Percentiles rank a stretch among this genome's conserved stretches.
phyloP scores from a whole-genome alignment of 92 coral and sea anemone species.

The Umimayanthus chanpuru region DNA sequence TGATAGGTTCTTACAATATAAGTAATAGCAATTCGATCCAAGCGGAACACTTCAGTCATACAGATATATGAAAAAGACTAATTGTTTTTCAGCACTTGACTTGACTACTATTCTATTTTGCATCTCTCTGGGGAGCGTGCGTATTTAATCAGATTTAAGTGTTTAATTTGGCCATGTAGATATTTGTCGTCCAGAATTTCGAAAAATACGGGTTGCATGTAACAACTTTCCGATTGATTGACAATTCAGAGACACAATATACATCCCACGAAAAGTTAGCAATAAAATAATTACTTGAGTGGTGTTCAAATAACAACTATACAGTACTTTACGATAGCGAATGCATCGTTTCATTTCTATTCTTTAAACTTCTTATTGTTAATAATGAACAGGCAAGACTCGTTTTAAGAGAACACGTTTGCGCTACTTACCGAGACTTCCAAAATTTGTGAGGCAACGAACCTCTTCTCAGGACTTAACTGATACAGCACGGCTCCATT shows the following conservation, averaged over 20 bases:
- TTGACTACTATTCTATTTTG: not conserved
- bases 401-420: not conserved
- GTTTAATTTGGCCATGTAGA: not conserved
- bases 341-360: not conserved
- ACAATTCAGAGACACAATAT: not conserved
- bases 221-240: not conserved
- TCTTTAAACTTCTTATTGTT: not conserved
- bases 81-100: not conserved
- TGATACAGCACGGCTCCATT: not conserved
- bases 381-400: not conserved
- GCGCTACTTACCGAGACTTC: not conserved
- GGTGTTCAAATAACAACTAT: not conserved
- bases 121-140: conserved; percentile 1
- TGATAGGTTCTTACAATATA: too few species aligned
- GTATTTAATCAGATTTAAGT: not conserved
- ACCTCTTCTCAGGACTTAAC: not conserved
- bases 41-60: not conserved
- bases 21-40: not conserved
- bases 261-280: not conserved
- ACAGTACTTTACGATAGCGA: too few species aligned
- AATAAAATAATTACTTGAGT: too few species aligned
- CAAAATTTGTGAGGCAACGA: not conserved
- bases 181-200: not conserved
- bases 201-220: not conserved
- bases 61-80: not conserved